Conservation (phyloP, 2,797 vertebrate species). For the Poeciliopsis paucimaculata region DNA sequence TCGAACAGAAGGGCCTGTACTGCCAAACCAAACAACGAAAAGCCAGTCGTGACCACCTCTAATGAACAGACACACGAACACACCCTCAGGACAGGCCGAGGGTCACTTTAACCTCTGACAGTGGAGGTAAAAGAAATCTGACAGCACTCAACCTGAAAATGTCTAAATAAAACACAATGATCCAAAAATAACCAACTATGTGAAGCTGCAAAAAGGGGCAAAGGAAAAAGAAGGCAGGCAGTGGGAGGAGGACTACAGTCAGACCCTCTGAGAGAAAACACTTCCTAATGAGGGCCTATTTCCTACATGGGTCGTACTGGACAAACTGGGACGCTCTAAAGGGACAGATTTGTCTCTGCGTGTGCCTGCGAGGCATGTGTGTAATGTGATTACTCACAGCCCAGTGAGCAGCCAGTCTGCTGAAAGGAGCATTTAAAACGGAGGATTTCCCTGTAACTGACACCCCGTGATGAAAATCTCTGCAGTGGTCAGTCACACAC, state of each 20-base stretch:
- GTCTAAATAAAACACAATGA: slow-evolving; percentile 14
- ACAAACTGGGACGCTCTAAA: slow-evolving; percentile 29
- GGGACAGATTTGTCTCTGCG: slow-evolving; percentile 48
- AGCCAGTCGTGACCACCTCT: slow-evolving; percentile 39
- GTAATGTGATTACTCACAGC: slow-evolving; percentile 74
- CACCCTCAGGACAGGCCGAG: slow-evolving; percentile 15
- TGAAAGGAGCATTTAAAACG: slow-evolving; percentile 61
- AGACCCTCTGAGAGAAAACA: slow-evolving; percentile 40
- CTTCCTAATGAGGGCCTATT: slow-evolving; percentile 42
- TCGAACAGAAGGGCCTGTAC: slow-evolving; percentile 15
- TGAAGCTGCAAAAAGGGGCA: slow-evolving; percentile 10
- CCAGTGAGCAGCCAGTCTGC: slow-evolving; percentile 61
- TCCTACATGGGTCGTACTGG: slow-evolving; percentile 1
- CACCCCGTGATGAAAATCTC: slow-evolving; percentile 55
- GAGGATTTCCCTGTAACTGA: slow-evolving; percentile 72
- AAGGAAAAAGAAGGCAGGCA: not conserved
- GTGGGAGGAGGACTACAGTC: not conserved
- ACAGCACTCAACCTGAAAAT: slow-evolving; percentile 21
- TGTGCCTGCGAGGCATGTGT: slow-evolving; percentile 38
- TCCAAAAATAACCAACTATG: slow-evolving; percentile 31
- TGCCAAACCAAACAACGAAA: slow-evolving; percentile 23
- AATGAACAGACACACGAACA: slow-evolving; percentile 17
- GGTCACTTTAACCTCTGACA: slow-evolving; percentile 21
- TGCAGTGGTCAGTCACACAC: slow-evolving; percentile 6
- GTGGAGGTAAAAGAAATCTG: slow-evolving; percentile 3